Percentiles rank a stretch among this genome's conserved stretches.
Evolutionary conservation across 2,888 invertebrate genomes (phyloP).

Genomic region (Disparrhopalites patrizii): DNA sequence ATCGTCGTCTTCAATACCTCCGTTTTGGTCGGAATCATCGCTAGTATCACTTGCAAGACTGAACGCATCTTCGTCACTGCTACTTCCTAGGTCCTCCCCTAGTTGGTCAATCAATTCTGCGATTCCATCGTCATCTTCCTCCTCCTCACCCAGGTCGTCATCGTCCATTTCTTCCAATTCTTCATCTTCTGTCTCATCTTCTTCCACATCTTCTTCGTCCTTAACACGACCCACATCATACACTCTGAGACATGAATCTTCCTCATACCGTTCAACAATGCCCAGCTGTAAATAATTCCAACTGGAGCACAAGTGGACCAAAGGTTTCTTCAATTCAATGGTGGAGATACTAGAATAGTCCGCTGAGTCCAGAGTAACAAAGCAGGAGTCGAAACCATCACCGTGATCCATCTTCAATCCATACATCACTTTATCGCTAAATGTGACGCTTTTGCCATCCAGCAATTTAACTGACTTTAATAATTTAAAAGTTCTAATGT

Average conservation of each 20-base stretch:
- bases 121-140: conserved; percentile 2
- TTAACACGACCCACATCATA: conserved; percentile 27
- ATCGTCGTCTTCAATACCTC: neutral
- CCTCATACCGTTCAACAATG: conserved; percentile 19
- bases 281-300: conserved; percentile 25
- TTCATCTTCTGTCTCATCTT: conserved; percentile 26
- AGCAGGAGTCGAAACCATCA: conserved; percentile 78
- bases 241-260: conserved; percentile 21
- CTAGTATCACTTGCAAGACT: neutral
- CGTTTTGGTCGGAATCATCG: conserved; percentile 14
- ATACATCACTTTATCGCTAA: conserved; percentile 86
- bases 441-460: conserved; percentile 83
- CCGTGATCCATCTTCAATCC: conserved; percentile 73
- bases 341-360: conserved; percentile 81
- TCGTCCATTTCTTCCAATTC: conserved; percentile 24
- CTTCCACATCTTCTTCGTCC: conserved; percentile 25
- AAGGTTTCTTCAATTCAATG: conserved; percentile 24
- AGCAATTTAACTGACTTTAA: conserved; percentile 89
- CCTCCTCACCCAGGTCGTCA: conserved; percentile 23
- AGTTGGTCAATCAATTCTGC: conserved; percentile 20
- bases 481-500: conserved; percentile 87
- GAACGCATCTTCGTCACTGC: neutral
- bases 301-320: conserved; percentile 17
- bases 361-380: conserved; percentile 88
- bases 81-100: conserved; percentile 9